A percentile compares a stretch with the other conserved stretches of the same genome.
These are phyloP conservation scores for Mythimna lalbum DNA, from an alignment of 2,888 invertebrate genomes.

Conservation along the genomic window DNA sequence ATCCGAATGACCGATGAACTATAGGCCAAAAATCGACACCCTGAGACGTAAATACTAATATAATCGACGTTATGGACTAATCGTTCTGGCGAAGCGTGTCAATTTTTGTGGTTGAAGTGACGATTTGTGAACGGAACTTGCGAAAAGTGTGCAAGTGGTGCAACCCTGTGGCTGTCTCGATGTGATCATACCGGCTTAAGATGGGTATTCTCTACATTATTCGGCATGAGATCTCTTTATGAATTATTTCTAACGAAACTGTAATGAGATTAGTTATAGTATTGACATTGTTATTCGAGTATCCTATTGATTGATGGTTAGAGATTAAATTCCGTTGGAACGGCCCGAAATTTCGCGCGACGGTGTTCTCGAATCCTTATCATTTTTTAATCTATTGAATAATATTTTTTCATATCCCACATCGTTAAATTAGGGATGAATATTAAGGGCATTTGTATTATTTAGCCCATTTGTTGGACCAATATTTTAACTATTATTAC, in stretches of 20 bases:
- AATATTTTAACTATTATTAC: constrained; percentile 91
- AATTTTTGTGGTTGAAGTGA: constrained; percentile 85
- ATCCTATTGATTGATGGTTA: constrained; percentile 86
- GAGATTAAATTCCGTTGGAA: constrained; percentile 88
- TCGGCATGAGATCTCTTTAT: constrained; percentile 86
- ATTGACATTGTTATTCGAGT: constrained; percentile 90
- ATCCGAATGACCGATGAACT: constrained; percentile 86
- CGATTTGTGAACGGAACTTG: constrained; percentile 75
- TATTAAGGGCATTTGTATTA: constrained; percentile 91
- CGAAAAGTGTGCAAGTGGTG: constrained; percentile 83
- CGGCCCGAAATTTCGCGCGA: constrained; percentile 80
- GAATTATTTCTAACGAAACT: constrained; percentile 88
- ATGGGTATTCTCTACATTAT: constrained; percentile 80
- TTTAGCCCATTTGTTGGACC: constrained; percentile 91
- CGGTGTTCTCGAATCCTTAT: constrained; percentile 89
- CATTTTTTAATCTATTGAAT: constrained; percentile 90
- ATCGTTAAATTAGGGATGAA: constrained; percentile 91
- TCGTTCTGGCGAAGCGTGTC: constrained; percentile 81
- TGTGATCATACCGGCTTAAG: constrained; percentile 84
- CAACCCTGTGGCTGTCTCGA: constrained; percentile 84
- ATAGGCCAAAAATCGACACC: constrained; percentile 82
- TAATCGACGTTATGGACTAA: constrained; percentile 67
- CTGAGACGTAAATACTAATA: constrained; percentile 74
- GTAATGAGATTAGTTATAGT: constrained; percentile 90
- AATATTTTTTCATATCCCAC: constrained; percentile 91